Evolutionary conservation across 2,888 invertebrate species (phyloP).

Genomic region (Harmothoe impar): DNA sequence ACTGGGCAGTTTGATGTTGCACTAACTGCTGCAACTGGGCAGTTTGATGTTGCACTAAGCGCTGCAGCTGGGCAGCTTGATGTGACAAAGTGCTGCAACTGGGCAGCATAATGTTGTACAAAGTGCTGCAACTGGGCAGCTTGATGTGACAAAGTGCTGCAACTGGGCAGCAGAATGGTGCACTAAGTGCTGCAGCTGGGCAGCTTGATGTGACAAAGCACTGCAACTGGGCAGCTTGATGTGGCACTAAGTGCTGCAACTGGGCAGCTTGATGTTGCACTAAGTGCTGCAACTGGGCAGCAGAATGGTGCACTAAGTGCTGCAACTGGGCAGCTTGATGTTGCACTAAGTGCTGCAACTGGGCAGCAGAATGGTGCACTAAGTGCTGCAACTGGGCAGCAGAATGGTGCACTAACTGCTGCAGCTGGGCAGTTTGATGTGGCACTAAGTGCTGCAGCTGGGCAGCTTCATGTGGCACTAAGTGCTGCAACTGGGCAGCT

Average conservation of each 20-base stretch:
- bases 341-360: no score
- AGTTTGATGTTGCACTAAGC: slow-evolving; percentile 30
- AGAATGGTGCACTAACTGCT: neutral
- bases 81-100: neutral
- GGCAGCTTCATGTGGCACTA: slow-evolving; percentile 44
- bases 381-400: no score
- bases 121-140: no score
- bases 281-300: slow-evolving; percentile 53
- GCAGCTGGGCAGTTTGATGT: no score
- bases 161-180: neutral
- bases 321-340: no score
- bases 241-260: no score
- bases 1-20: no score
- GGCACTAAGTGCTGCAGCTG: slow-evolving; percentile 57
- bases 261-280: no score
- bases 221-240: slow-evolving; percentile 34
- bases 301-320: neutral
- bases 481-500: no score
- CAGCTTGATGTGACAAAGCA: slow-evolving; percentile 54
- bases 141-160: no score
- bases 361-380: no score
- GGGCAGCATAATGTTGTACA: no score
- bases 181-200: slow-evolving; percentile 55
- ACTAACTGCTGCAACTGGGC: neutral
- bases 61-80: slow-evolving; percentile 45